Conservation (phyloP, 1,140 invertebrate genomes). For the Drosophila nebulosa region DNA sequence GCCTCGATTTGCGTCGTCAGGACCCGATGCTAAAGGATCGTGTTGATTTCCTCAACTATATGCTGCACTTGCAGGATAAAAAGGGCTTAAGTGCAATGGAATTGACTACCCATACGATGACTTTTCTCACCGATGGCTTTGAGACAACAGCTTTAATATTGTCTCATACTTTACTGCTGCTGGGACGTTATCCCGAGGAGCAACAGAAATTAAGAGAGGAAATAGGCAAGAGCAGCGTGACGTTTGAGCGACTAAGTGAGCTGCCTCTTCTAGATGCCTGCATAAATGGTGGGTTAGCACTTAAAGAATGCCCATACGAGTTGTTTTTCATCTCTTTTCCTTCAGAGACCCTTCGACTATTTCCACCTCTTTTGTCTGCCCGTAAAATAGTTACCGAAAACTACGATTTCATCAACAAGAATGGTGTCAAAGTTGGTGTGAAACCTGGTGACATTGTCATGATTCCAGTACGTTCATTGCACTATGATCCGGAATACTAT, state of each 20-base stretch:
- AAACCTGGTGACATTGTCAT: constrained; percentile 82
- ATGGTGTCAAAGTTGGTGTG: constrained; percentile 32
- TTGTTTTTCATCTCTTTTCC: background rate
- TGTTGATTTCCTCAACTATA: constrained; percentile 76
- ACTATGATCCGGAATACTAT: constrained; percentile 85
- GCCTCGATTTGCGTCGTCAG: constrained; percentile 53
- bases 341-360: constrained; percentile 49
- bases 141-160: constrained; percentile 55
- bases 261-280: constrained; percentile 55
- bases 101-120: constrained; percentile 51
- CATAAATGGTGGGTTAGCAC: constrained; percentile 31
- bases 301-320: too few species aligned
- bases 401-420: constrained; percentile 42
- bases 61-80: constrained; percentile 75
- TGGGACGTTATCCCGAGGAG: constrained; percentile 37
- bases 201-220: constrained; percentile 30
- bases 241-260: constrained; percentile 46
- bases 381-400: constrained; percentile 43
- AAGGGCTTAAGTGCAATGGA: constrained; percentile 31
- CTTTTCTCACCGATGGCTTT: constrained; percentile 59
- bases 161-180: constrained; percentile 28
- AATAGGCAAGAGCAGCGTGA: constrained; percentile 52
- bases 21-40: constrained; percentile 32
- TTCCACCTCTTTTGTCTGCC: constrained; percentile 27
- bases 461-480: constrained; percentile 82